Percentiles rank a stretch among this genome's conserved stretches.
Evolutionary conservation across 37 sponge, comb jelly and placozoan genomes (phyloP).

Genomic region (Amphimedon queenslandica): DNA sequence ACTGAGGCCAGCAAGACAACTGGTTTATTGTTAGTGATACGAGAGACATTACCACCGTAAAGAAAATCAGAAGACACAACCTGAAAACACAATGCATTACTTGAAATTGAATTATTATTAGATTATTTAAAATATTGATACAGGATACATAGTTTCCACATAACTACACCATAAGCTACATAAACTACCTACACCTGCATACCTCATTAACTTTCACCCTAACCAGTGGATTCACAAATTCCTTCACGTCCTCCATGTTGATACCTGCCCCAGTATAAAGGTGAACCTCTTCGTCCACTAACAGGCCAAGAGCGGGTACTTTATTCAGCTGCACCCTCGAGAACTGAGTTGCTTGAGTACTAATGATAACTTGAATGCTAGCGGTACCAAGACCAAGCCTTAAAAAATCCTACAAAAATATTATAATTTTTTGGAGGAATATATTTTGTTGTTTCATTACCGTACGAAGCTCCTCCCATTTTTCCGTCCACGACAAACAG

Average conservation of each 20-base stretch:
- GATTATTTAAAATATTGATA: no score
- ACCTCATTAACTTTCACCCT: no score
- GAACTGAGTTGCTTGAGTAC: background rate
- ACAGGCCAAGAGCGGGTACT: background rate
- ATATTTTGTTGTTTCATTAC: no score
- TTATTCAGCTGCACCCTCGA: background rate
- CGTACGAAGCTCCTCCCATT: constrained; percentile 60
- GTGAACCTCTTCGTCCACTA: background rate
- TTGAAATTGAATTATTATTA: no score
- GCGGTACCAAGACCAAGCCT: background rate
- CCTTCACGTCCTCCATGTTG: no score
- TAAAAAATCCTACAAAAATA: background rate
- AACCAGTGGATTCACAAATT: no score
- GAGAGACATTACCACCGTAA: background rate
- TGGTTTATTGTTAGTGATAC: constrained; percentile 39
- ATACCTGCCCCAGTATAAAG: no score
- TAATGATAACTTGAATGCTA: background rate
- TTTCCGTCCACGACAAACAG: constrained; percentile 23
- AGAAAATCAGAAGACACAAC: constrained; percentile 10
- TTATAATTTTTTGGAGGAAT: background rate
- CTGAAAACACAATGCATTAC: no score
- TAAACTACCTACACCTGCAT: no score
- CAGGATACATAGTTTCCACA: no score
- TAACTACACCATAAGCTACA: no score
- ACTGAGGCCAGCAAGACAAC: constrained; percentile 28